Conservation (phyloP, 1,140 invertebrate species). For the Nebria ingens region DNA sequence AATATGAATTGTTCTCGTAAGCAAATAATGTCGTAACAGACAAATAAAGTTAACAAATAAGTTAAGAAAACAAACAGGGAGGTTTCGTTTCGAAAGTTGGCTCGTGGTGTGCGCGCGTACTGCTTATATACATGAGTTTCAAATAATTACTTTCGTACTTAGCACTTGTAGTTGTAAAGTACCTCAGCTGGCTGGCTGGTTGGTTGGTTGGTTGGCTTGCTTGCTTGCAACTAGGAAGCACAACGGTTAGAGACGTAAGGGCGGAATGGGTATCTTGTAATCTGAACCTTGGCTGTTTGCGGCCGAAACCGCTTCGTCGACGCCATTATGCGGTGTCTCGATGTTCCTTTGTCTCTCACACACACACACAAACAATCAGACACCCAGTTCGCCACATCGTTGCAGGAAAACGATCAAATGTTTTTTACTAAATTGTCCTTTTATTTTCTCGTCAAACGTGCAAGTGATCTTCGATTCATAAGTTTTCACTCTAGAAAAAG, state of each 20-base stretch:
- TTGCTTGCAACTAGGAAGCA: neutral
- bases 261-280: neutral
- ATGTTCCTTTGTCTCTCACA: neutral
- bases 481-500: too few species aligned
- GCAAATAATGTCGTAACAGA: neutral
- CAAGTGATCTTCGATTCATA: too few species aligned
- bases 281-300: neutral
- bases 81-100: neutral
- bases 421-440: too few species aligned
- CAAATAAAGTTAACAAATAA: conserved; percentile 7
- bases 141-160: conserved; percentile 8
- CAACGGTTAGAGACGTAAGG: too few species aligned
- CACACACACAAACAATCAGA: too few species aligned
- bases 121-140: conserved; percentile 7
- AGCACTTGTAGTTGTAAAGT: conserved; percentile 7
- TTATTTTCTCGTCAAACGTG: too few species aligned
- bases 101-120: neutral
- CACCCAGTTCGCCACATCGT: too few species aligned
- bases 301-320: neutral
- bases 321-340: neutral
- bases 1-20: neutral
- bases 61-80: conserved; percentile 5
- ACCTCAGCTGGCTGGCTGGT: too few species aligned
- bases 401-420: too few species aligned
- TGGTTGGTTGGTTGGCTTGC: too few species aligned